Conservation (phyloP, 2,797 vertebrate genomes). For the Staurois parvus region DNA sequence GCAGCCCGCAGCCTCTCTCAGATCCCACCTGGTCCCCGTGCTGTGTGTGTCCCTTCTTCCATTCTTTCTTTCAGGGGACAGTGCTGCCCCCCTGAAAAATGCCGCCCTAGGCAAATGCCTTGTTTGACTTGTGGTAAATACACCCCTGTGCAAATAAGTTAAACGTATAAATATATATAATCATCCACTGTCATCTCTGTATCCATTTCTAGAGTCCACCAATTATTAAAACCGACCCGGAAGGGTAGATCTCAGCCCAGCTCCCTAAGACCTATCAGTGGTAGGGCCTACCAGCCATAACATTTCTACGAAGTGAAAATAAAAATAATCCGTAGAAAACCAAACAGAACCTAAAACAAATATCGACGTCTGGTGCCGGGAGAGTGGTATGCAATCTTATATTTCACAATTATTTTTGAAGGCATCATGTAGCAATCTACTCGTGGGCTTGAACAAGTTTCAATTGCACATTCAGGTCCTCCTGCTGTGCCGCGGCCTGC, state of each 20-base stretch:
- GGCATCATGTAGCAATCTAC: slow-evolving; percentile 1
- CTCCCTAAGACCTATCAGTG: too few relatives aligned
- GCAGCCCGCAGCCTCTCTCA: too few relatives aligned
- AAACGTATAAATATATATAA: too few relatives aligned
- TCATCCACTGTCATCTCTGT: neutral
- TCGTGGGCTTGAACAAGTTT: neutral
- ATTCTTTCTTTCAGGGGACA: too few relatives aligned
- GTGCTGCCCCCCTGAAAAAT: too few relatives aligned
- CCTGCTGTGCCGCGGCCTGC: slow-evolving; percentile 20
- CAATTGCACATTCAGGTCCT: neutral
- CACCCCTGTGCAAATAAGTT: too few relatives aligned
- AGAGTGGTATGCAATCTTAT: neutral
- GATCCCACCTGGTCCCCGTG: too few relatives aligned
- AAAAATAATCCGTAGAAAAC: neutral
- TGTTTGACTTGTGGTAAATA: too few relatives aligned
- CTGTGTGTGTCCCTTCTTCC: too few relatives aligned
- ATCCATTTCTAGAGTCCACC: too few relatives aligned
- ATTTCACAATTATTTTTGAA: slow-evolving; percentile 16
- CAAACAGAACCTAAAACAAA: neutral
- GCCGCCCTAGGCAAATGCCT: too few relatives aligned
- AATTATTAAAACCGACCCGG: neutral
- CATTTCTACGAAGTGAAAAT: neutral
- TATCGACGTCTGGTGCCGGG: neutral
- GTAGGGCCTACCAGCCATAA: neutral
- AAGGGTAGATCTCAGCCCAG: neutral